A percentile compares a stretch with the other conserved stretches of the same genome.
These are phyloP conservation scores for Scomberomorus guttatus DNA, from an alignment of 2,797 vertebrate species.

Conservation along the genomic window DNA sequence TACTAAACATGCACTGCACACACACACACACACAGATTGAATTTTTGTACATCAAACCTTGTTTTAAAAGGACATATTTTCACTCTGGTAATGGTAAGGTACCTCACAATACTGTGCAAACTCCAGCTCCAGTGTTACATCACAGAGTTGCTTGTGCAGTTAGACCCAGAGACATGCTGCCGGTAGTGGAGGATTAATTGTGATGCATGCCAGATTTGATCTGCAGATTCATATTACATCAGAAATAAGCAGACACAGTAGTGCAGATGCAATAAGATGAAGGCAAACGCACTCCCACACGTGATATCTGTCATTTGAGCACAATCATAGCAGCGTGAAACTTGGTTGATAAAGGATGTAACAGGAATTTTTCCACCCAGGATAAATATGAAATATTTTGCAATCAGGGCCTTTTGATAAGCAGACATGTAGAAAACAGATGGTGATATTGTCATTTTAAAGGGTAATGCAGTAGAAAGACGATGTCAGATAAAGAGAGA, in stretches of 20 bases:
- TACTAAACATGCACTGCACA: background rate
- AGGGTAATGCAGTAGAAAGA: background rate
- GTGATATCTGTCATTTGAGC: background rate
- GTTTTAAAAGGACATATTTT: background rate
- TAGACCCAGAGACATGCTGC: slow-evolving; percentile 6
- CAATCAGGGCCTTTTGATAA: slow-evolving; percentile 10
- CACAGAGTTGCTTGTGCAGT: slow-evolving; percentile 29
- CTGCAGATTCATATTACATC: slow-evolving; percentile 47
- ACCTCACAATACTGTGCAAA: background rate
- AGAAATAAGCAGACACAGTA: slow-evolving; percentile 11
- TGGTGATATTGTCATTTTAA: background rate
- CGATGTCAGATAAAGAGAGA: slow-evolving; percentile 10
- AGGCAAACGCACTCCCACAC: background rate
- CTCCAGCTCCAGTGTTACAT: slow-evolving; percentile 42
- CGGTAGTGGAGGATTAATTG: slow-evolving; percentile 49
- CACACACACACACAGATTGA: background rate
- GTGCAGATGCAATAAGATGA: background rate
- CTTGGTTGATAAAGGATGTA: background rate
- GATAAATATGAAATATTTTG: background rate
- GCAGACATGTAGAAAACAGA: background rate
- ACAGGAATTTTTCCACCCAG: background rate
- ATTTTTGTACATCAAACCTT: background rate
- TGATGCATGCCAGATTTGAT: slow-evolving; percentile 47
- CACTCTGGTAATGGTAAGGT: background rate
- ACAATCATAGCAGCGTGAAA: background rate